Evolutionary conservation across 2,113 vertebrate species (phyloP), one percentile per base, ranked within the genome.

Genomic region (Stegostoma tigrinum): DNA sequence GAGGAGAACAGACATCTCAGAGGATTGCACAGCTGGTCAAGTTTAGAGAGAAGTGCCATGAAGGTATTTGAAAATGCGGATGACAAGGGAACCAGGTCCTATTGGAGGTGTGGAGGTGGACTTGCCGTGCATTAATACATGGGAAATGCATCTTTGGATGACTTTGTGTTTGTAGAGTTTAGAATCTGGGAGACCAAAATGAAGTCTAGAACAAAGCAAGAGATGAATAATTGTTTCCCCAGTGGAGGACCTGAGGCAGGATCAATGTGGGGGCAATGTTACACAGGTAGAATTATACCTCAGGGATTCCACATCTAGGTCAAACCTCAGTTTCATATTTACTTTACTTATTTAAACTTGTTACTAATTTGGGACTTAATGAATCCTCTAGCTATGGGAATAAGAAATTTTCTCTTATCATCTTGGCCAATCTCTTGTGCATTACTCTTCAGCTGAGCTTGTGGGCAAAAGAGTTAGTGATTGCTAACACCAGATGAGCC

Each of bases 401-500:
- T n/a, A 91, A 61, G 87, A 66, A 61, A 34, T 21, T 93, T 93
- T 34, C 27, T 61, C 52, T 90, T 61, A 34, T 83, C 89, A 93
- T 17, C n/a, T 67, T 66, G 89, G 89, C 17, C 89, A 66, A n/a
- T 66, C 55, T 66, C 89, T 17, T 15, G 30, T 93, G 89, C 61
- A 93, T 66, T 66, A 93, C 19, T 93, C 61, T 66, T 93, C 89
- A 66, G 19, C 38, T 91, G 64, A 21, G 89, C 89, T 91, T 70
- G 94, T 75, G 68, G 68, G 68, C 93, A 48, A 68, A 95, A 72
- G 93, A 70, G 24, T 38, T 30, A 48, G 3, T 48, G 93, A 72
- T 95, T 95, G 30, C 66, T 95, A 48, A 95, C 94, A 93, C 94
- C 38, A 95, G 27, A 72, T 95, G 27, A 52, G 27, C 72, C 94